These are phyloP conservation scores for Onchidella celtica DNA, from an alignment of 2,888 invertebrate species.

Conservation along the genomic window DNA sequence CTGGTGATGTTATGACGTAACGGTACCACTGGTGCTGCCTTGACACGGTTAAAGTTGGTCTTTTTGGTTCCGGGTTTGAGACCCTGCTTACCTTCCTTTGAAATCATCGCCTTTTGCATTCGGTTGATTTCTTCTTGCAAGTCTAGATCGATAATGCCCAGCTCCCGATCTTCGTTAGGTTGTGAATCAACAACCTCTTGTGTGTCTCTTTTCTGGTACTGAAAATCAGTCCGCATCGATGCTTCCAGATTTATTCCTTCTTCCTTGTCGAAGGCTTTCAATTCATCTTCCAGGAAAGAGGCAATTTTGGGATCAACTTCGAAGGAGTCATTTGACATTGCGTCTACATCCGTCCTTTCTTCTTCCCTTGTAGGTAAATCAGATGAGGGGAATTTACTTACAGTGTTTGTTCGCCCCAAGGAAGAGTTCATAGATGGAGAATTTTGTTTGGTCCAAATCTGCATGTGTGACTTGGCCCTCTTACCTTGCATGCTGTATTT, in stretches of 20 bases:
- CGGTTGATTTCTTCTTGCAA: too few species aligned
- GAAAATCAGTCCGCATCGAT: not conserved
- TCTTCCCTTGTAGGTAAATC: constrained; percentile 4
- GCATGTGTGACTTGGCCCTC: not conserved
- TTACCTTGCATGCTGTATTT: not conserved
- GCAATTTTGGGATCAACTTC: not conserved
- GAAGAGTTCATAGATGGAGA: not conserved
- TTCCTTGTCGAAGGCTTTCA: not conserved
- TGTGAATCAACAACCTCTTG: not conserved
- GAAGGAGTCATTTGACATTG: not conserved
- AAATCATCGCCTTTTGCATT: not conserved
- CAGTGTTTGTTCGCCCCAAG: not conserved
- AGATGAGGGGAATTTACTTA: not conserved
- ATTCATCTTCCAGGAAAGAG: not conserved
- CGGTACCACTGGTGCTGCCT: constrained; percentile 14
- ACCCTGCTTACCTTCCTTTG: not conserved
- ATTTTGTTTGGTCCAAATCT: not conserved
- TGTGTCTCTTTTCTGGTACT: not conserved
- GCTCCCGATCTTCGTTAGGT: not conserved
- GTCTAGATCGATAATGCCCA: constrained; percentile 9
- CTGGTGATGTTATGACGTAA: constrained; percentile 34
- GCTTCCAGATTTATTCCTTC: not conserved
- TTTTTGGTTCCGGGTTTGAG: not conserved
- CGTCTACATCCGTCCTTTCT: not conserved
- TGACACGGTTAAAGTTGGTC: constrained; percentile 19